Percentiles rank a stretch among this genome's conserved stretches.
Conservation (phyloP, 2,888 invertebrate genomes). For the Tenthredo distinguenda region DNA sequence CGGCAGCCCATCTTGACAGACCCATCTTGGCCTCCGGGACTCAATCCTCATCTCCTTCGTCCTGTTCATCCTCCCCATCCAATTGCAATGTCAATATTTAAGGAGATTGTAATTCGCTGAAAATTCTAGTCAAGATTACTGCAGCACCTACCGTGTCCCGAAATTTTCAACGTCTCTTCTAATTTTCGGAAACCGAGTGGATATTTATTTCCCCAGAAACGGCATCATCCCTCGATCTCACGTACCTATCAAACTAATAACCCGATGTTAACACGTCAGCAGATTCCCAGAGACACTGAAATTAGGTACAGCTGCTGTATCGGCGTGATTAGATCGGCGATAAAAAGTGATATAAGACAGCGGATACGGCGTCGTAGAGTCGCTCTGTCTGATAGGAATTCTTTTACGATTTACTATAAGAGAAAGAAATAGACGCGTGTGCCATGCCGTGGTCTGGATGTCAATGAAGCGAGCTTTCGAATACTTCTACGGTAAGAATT, state of each 20-base stretch:
- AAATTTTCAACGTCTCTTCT: background rate
- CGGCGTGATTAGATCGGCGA: slow-evolving; percentile 36
- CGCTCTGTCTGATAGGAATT: slow-evolving; percentile 24
- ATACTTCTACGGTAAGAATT: slow-evolving; percentile 55
- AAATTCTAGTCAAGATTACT: slow-evolving; percentile 59
- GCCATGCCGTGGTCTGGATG: slow-evolving; percentile 27
- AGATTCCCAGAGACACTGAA: background rate
- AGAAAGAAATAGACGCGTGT: background rate
- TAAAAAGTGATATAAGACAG: slow-evolving; percentile 34
- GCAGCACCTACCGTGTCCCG: background rate
- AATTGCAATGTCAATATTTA: slow-evolving; percentile 70
- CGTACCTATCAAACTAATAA: slow-evolving; percentile 7
- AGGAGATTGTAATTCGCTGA: slow-evolving; percentile 63
- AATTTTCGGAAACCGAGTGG: background rate
- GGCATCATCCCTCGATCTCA: background rate
- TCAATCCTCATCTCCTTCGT: slow-evolving; percentile 40
- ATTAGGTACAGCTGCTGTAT: background rate
- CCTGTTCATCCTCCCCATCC: slow-evolving; percentile 45
- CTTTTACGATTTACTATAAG: slow-evolving; percentile 30
- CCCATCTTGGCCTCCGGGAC: slow-evolving; percentile 57
- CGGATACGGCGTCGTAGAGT: background rate
- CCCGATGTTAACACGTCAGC: slow-evolving; percentile 28
- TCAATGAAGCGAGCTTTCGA: slow-evolving; percentile 6
- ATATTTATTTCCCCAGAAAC: background rate
- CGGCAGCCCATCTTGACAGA: slow-evolving; percentile 61